Evolutionary conservation across 1,140 invertebrate genomes (phyloP).

Genomic region (Oryctes rhinoceros): DNA sequence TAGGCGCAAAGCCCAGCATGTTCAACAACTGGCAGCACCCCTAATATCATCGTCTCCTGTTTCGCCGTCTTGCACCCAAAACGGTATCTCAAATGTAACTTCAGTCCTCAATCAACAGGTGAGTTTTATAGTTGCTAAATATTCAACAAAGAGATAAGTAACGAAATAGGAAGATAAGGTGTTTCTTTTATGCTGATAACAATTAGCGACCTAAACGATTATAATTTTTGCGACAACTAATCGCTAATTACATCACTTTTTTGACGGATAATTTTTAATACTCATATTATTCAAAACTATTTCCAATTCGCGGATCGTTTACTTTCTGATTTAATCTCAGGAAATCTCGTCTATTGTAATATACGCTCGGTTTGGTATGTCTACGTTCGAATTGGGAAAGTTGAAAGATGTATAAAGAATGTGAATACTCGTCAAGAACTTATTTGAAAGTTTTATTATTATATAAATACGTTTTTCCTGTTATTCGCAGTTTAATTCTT

Average conservation of each 20-base stretch:
- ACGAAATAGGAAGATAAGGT: no score
- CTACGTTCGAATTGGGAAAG: neutral
- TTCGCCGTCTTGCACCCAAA: constrained; percentile 13
- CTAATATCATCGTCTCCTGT: constrained; percentile 46
- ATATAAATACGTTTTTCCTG: no score
- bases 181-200: no score
- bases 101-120: neutral
- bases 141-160: neutral
- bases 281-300: no score
- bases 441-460: no score
- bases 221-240: no score
- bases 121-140: neutral
- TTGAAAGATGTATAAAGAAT: neutral
- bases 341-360: neutral
- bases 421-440: neutral
- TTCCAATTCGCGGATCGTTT: neutral
- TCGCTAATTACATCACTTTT: neutral
- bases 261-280: neutral
- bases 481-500: no score
- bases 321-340: constrained; percentile 20
- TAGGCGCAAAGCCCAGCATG: constrained; percentile 57
- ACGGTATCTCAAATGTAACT: neutral
- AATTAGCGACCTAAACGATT: no score
- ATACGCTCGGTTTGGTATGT: neutral
- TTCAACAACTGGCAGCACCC: constrained; percentile 58